phyloP scores from a whole-genome alignment of 1,140 invertebrate species.

The Pseudomyrmex pallidus region DNA sequence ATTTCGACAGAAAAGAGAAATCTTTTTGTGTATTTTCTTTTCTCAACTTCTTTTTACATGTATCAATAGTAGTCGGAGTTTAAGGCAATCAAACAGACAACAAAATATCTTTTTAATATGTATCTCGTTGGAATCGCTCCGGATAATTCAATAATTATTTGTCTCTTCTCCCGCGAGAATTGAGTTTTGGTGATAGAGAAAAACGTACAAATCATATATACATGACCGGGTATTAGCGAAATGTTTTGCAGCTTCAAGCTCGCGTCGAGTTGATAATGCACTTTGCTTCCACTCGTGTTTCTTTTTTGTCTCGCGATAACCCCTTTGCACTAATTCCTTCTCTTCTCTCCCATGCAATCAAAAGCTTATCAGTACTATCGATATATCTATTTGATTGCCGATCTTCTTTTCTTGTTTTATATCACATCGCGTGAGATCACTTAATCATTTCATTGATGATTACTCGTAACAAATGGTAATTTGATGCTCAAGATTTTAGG shows the following conservation, averaged over 20 bases:
- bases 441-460: not conserved
- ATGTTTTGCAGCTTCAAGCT: constrained; percentile 24
- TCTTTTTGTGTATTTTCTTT: not conserved
- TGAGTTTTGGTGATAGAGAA: not conserved
- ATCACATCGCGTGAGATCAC: not conserved
- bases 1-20: not conserved
- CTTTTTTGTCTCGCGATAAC: constrained; percentile 38
- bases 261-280: constrained; percentile 20
- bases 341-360: constrained; percentile 18
- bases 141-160: constrained; percentile 3
- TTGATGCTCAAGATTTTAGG: not conserved
- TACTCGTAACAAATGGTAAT: no score
- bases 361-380: not conserved
- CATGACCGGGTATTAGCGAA: constrained; percentile 13
- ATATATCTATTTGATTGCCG: constrained; percentile 12
- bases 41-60: not conserved
- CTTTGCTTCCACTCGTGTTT: constrained; percentile 22
- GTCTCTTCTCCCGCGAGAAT: not conserved
- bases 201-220: not conserved
- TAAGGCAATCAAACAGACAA: constrained; percentile 2
- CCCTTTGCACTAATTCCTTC: constrained; percentile 13
- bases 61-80: not conserved
- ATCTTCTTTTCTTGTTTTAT: not conserved
- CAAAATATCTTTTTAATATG: not conserved
- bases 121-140: not conserved